Base-by-base conservation (phyloP, 1,140 invertebrate genomes). In the Leptonema lineaticorne region DNA sequence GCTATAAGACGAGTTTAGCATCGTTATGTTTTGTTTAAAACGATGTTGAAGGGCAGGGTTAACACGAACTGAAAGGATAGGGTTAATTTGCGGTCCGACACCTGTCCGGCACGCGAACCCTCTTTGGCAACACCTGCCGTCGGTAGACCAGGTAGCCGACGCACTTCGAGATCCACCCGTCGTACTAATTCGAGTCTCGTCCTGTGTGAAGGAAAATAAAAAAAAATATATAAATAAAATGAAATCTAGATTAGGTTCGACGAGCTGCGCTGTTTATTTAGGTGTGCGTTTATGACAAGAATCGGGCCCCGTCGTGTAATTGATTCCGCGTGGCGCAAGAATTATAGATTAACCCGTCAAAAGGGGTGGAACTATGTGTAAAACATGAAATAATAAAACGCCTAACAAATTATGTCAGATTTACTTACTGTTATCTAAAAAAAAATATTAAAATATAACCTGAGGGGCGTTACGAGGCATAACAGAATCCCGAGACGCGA, bases 221-320 rank as follows among this genome's bases (percentile, higher is more conserved):
- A 53, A 53, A 53, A 53, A 53, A 18, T 53, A 20, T 53, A 18
- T 53, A 53, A 9, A 53, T n/a, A n/a, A n/a, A n/a, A n/a, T n/a
- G 24, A 11, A 20, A 53, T 53, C 48, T 9, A 53, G 48, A 53
- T 53, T 53, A 53, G 48, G 48, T n/a, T n/a, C 48, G 18, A 9
- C 48, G 48, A 22, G 20, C 11, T 18, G 22, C 48, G 48, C 48
- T 53, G 48, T 53, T 53, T 53, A 53, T 26, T 53, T 53, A 53
- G 48, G 48, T 18, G 48, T 53, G 16, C 22, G 22, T n/a, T 41
- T 41, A 41, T 41, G 37, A 9, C 5, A 20, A 53, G 48, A 53
- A n/a, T n/a, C n/a, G n/a, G n/a, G n/a, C n/a, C n/a, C n/a, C n/a
- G n/a, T n/a, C n/a, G n/a, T n/a, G 48, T 53, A 53, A 53, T 53